Conservation (phyloP, 2,113 vertebrate genomes). For the Hypomesus transpacificus region DNA sequence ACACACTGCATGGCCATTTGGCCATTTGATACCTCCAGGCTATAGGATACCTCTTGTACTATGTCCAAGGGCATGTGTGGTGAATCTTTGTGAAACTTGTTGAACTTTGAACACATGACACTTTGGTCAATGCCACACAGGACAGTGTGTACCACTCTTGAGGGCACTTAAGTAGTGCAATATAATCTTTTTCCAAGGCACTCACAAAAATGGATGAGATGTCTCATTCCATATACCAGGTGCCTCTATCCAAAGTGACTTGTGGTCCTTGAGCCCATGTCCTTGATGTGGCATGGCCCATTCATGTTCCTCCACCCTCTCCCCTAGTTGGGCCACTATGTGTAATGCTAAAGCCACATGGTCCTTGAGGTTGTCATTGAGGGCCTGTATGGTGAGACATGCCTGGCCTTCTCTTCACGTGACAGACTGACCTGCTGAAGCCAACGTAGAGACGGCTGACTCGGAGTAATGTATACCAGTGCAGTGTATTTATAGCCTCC, state of each 20-base stretch:
- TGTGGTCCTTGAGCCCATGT: neutral
- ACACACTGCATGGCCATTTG: neutral
- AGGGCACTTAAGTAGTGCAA: neutral
- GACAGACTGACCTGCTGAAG: constrained; percentile 12
- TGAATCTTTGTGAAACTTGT: constrained; percentile 3
- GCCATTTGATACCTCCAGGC: no score
- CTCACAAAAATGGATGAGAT: neutral
- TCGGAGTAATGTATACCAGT: constrained; percentile 43
- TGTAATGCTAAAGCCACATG: constrained; percentile 4
- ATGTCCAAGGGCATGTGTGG: constrained; percentile 7
- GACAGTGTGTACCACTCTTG: constrained; percentile 1
- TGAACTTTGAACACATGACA: neutral
- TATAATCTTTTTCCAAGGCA: neutral
- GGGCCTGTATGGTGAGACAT: neutral
- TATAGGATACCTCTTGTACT: neutral
- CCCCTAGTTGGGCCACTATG: neutral
- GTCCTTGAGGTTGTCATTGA: constrained; percentile 5
- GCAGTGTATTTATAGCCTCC: constrained; percentile 51
- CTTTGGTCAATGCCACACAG: neutral
- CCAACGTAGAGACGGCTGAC: constrained; percentile 21
- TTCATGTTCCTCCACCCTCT: no score
- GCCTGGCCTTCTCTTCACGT: neutral
- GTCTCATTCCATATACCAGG: neutral
- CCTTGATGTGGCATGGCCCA: constrained; percentile 8
- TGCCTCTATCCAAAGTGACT: neutral